Evolutionary conservation across 2,113 vertebrate genomes (phyloP), one percentile per base, ranked within the genome.

Genomic region (Atractosteus spatula): DNA sequence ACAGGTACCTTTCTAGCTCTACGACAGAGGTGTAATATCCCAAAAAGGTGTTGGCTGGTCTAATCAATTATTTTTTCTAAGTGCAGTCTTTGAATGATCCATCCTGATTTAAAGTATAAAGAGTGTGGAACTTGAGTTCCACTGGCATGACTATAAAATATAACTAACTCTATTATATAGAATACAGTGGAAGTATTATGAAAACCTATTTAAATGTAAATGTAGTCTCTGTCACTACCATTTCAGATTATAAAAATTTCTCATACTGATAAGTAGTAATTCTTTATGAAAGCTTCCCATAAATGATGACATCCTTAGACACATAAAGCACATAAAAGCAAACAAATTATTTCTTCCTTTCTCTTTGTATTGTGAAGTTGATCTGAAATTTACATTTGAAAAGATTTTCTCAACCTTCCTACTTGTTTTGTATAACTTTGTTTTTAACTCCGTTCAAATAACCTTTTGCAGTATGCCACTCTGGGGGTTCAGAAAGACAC

Each of bases 191-290:
- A 16, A 59, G n/a, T 5, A 59, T 59, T 59, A 13, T 10, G 57
- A 59, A 59, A 59, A 59, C 57, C 57, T 6, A 59, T 59, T 59
- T 59, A 59, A 59, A 59, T 59, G 57, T 16, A 59, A 59, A 59
- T 59, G 57, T 59, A 3, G 57, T 3, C 57, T 59, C 57, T 5
- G n/a, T 59, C n/a, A 13, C 14, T 59, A 59, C 57, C 13, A 59
- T 59, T 59, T 16, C 57, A 59, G 57, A 13, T 16, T 59, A 59
- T n/a, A 59, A 0, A 59, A 11, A 59, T 59, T 59, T 59, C 57
- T 13, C 14, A 59, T 59, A 59, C 4, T n/a, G 57, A 14, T 59
- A 59, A 6, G 57, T 13, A 13, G 57, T 59, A 5, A 59, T 59
- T 59, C 47, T 51, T 59, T 59, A 8, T 59, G 12, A 59, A 59